Percentiles rank a stretch among this genome's conserved stretches.
Conservation (phyloP, 2,888 invertebrate species). For the Girardia tigrina region DNA sequence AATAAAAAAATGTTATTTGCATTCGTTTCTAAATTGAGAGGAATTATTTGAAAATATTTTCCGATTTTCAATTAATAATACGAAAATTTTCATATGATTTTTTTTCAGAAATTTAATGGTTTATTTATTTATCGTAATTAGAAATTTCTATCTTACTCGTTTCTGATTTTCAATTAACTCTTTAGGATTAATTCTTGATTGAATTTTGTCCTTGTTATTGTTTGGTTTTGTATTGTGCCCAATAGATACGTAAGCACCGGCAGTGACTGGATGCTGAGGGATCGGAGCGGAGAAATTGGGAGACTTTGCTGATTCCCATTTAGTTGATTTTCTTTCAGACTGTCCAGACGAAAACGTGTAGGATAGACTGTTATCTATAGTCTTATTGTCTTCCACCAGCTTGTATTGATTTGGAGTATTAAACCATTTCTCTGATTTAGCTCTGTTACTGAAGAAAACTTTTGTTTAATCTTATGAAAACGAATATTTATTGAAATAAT, state of each 20-base stretch:
- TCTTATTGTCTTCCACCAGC: slow-evolving; percentile 63
- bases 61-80: no score
- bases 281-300: neutral
- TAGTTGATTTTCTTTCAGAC: neutral
- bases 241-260: neutral
- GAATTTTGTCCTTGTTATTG: neutral
- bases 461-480: no score
- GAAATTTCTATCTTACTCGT: slow-evolving; percentile 37
- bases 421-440: slow-evolving; percentile 58
- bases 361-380: neutral
- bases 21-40: no score
- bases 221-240: neutral
- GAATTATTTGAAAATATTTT: no score
- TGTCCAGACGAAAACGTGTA: neutral
- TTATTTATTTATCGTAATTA: neutral
- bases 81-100: no score
- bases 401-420: slow-evolving; percentile 97
- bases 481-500: no score
- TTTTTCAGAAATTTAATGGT: no score
- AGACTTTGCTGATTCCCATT: neutral
- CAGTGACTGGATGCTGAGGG: neutral
- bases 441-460: neutral
- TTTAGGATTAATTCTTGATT: slow-evolving; percentile 64
- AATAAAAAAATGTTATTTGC: no score
- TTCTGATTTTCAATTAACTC: slow-evolving; percentile 90